Evolutionary conservation across 2,797 vertebrate species (phyloP).

Genomic region (Acomys russatus): DNA sequence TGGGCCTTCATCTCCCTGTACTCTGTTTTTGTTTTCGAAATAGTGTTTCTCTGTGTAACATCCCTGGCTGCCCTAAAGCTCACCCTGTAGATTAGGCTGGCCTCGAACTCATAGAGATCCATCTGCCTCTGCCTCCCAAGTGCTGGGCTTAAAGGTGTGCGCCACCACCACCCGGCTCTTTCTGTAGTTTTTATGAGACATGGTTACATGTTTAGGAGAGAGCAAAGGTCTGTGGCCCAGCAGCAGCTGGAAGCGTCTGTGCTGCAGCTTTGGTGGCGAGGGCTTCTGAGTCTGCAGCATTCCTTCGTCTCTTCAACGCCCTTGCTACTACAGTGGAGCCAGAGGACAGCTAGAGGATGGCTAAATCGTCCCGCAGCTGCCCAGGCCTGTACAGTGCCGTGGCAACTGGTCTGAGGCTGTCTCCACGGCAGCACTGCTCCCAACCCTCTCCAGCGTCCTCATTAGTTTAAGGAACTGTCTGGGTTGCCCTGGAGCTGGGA

Average conservation of each 20-base stretch:
- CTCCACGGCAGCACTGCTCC: constrained; percentile 26
- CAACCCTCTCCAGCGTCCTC: not conserved
- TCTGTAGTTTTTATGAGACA: not conserved
- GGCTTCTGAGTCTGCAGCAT: not conserved
- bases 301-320: not conserved
- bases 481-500: constrained; percentile 64
- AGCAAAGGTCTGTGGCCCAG: not conserved
- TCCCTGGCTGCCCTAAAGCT: too few species aligned
- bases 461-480: not conserved
- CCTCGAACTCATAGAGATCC: too few species aligned
- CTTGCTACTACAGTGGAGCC: not conserved
- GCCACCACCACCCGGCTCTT: too few species aligned
- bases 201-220: not conserved
- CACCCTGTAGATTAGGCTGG: too few species aligned
- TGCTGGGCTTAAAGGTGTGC: too few species aligned
- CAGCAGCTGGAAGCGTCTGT: not conserved
- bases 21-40: too few species aligned
- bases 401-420: not conserved
- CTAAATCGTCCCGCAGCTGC: not conserved
- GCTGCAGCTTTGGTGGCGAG: not conserved
- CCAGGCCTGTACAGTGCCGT: not conserved
- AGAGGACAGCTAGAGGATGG: not conserved
- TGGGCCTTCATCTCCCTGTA: not conserved
- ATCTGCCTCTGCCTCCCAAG: too few species aligned
- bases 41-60: too few species aligned